Base-by-base conservation (phyloP, 2,797 vertebrate species). In the Gorsachius magnificus region DNA sequence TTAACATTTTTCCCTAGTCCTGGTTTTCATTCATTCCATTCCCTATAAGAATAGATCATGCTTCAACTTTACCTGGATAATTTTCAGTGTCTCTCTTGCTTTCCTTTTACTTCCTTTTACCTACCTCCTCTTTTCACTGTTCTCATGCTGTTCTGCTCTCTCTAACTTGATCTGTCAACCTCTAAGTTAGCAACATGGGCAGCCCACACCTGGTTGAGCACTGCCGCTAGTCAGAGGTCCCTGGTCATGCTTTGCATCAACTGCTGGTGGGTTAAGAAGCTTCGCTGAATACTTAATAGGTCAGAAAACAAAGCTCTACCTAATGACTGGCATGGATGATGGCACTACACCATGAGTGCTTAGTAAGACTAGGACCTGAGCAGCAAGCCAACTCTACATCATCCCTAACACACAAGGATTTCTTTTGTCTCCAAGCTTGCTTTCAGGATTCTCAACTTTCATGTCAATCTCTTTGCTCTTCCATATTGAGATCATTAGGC, bases 281-380 rank as follows among this genome's bases (percentile, higher is more conserved):
- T 93, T 61, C 45, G 53, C 33, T 58, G 45, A 65, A 63, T 13
- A 78, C 19, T 10, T 48, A n/a, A 77, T 1, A 74, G 29, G 22
- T 8, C 56, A 87, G 50, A 88, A 88, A 78, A 16, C 11, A 76
- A 88, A 75, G 29, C 8, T 89, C 61, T 66, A 80, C 24, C 24
- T 66, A 58, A 38, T 20, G 54, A 41, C 11, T 66, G 26, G 21
- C 31, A 65, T 0, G 3, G 41, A 81, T 3, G 19, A 80, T 46
- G 33, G 35, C 1, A 2, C 24, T 36, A 72, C 13, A 21, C 25
- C 0, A 0, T 13, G 18, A 69, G 13, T 13, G 17, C 9, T 45
- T 10, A 83, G 43, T 56, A 69, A 28, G 25, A 72, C 7, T 45
- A 11, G 0, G 16, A n/a, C 33, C 38, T 68, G 24, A 69, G 17